Percentiles rank a stretch among this genome's conserved stretches.
Evolutionary conservation across 2,113 vertebrate genomes (phyloP).

Genomic region (Zosterops japonicus): DNA sequence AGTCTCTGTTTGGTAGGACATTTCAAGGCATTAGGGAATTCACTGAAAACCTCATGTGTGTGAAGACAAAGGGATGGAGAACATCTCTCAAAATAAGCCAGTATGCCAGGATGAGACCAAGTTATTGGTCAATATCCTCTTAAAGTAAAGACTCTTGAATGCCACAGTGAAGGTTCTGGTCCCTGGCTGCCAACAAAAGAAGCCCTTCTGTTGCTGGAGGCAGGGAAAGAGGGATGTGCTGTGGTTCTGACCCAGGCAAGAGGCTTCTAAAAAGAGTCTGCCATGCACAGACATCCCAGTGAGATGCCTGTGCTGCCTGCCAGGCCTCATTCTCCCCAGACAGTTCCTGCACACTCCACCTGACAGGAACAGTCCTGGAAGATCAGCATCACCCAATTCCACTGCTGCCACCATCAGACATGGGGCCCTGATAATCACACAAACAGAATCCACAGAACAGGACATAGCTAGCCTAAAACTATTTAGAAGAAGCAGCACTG

Average conservation of each 20-base stretch:
- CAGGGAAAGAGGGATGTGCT: not conserved
- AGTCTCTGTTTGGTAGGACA: not conserved
- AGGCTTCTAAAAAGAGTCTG: not conserved
- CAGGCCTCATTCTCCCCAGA: fast-evolving
- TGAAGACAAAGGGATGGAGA: not conserved
- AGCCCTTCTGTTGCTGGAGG: not conserved
- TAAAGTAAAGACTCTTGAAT: not conserved
- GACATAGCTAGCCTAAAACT: not conserved
- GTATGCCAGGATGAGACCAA: not conserved
- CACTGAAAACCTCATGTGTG: not conserved
- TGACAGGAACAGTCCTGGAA: fast-evolving
- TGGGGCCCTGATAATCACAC: fast-evolving
- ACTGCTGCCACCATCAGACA: not conserved
- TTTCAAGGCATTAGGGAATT: not conserved
- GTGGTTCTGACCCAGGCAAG: fast-evolving
- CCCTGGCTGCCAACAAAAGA: not conserved
- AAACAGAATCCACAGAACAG: not conserved
- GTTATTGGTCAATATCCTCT: not conserved
- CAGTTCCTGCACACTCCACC: not conserved
- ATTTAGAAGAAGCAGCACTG: not conserved
- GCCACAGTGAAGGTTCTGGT: fast-evolving
- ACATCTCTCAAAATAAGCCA: not conserved
- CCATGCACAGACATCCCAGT: fast-evolving
- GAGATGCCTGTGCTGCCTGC: not conserved
- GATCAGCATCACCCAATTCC: not conserved